Evolutionary conservation across 1,140 invertebrate genomes (phyloP).

Genomic region (Thaumatotibia leucotreta): DNA sequence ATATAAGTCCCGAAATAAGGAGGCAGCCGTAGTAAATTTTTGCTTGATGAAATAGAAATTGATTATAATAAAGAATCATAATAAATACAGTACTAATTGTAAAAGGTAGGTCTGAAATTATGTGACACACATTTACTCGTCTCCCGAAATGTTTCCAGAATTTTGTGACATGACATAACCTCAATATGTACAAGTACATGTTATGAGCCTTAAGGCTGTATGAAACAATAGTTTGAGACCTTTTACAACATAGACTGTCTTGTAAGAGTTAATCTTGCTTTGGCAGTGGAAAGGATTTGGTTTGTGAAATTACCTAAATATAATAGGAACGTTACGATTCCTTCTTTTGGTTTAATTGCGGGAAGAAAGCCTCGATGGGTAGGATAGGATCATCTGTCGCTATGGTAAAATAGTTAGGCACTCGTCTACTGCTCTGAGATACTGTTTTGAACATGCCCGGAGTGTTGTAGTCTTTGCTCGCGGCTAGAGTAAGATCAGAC

Average conservation of each 20-base stretch:
- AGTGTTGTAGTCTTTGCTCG: slow-evolving; percentile 78
- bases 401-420: slow-evolving; percentile 80
- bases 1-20: background rate
- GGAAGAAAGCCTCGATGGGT: slow-evolving; percentile 80
- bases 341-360: slow-evolving; percentile 78
- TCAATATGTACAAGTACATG: too few species aligned
- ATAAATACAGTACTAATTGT: background rate
- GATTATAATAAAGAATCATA: background rate
- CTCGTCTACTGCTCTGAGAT: slow-evolving; percentile 70
- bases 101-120: background rate
- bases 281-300: slow-evolving; percentile 68
- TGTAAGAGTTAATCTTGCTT: slow-evolving; percentile 37
- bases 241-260: background rate
- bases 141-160: too few species aligned
- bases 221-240: background rate
- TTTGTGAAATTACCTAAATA: slow-evolving; percentile 35
- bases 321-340: slow-evolving; percentile 59
- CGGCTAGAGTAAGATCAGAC: slow-evolving; percentile 77
- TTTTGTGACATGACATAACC: too few species aligned
- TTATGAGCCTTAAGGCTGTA: background rate
- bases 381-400: slow-evolving; percentile 80
- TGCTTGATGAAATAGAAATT: background rate
- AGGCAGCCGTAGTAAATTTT: slow-evolving; percentile 7
- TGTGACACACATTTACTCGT: too few species aligned
- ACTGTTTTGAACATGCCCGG: slow-evolving; percentile 77